phyloP scores from a whole-genome alignment of 1,140 invertebrate species.

The Cotesia chilonis region DNA sequence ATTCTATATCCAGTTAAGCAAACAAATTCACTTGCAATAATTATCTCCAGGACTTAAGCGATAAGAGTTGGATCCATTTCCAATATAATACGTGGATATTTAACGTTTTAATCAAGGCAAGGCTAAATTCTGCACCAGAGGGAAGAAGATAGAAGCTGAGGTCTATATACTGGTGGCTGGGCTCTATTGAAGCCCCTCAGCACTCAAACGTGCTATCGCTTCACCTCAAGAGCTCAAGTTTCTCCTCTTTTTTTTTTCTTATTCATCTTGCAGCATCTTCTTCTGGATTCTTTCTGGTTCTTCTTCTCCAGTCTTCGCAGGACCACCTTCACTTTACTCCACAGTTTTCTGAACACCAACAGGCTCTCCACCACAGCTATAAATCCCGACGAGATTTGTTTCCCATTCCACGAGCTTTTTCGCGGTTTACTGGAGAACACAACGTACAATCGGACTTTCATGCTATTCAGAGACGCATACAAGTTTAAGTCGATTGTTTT shows the following conservation, averaged over 20 bases:
- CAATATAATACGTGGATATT: too few relatives aligned
- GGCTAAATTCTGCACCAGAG: too few relatives aligned
- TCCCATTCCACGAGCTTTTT: conserved; percentile 3
- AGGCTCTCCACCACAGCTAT: conserved; percentile 3
- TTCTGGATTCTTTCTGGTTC: conserved; percentile 2
- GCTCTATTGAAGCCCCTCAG: conserved; percentile 42
- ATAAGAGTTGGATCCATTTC: too few relatives aligned
- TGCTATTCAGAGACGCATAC: conserved; percentile 13
- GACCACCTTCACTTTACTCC: conserved; percentile 11
- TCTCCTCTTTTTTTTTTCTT: conserved; percentile 20
- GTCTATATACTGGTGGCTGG: conserved; percentile 34
- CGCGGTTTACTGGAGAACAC: conserved; percentile 21
- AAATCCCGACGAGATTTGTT: conserved; percentile 23
- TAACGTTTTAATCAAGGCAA: too few relatives aligned
- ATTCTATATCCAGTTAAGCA: too few relatives aligned
- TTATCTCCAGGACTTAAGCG: too few relatives aligned
- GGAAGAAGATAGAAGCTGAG: conserved; percentile 22
- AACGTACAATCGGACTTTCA: conserved; percentile 21
- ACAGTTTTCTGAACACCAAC: neutral
- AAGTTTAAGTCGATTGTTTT: conserved; percentile 11
- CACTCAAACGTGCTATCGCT: neutral
- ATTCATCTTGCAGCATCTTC: conserved; percentile 5
- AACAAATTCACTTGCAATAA: too few relatives aligned
- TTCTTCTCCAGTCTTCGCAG: conserved; percentile 12
- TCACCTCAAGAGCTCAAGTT: neutral